phyloP scores from a whole-genome alignment of 2,797 vertebrate species.

The Sebastes nivosus region DNA sequence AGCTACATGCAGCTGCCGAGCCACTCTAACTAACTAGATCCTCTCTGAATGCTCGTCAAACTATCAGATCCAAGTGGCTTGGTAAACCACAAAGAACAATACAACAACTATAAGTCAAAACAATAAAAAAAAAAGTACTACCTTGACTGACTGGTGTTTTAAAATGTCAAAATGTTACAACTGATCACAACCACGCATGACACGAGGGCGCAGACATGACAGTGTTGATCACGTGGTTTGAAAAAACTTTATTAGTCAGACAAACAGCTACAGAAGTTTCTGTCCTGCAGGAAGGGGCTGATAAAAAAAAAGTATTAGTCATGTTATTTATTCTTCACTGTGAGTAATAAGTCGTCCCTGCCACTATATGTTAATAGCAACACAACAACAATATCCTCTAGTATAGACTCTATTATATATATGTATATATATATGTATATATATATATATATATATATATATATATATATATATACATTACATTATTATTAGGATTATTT shows the following conservation, averaged over 20 bases:
- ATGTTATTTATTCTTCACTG: background rate
- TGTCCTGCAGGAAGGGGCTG: background rate
- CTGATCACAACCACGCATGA: conserved; percentile 25
- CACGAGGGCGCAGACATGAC: conserved; percentile 81
- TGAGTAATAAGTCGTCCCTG: background rate
- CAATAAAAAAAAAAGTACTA: background rate
- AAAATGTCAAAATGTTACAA: background rate
- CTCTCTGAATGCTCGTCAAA: background rate
- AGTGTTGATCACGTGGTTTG: conserved; percentile 65
- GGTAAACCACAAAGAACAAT: background rate
- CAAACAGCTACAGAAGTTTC: background rate
- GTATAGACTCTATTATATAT: too few relatives aligned
- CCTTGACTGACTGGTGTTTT: background rate
- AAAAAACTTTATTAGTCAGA: conserved; percentile 69
- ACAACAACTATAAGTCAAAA: background rate
- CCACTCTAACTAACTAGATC: rapidly evolving
- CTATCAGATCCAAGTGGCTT: rapidly evolving
- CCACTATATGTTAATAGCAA: too few relatives aligned
- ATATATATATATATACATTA: too few relatives aligned
- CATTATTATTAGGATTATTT: too few relatives aligned
- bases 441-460: too few relatives aligned
- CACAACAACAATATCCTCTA: too few relatives aligned
- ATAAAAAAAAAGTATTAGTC: background rate
- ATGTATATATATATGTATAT: too few relatives aligned
- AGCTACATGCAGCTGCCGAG: background rate